Evolutionary conservation across 2,113 vertebrate species (phyloP), one percentile per base, ranked within the genome.

Genomic region (Scopus umbretta): DNA sequence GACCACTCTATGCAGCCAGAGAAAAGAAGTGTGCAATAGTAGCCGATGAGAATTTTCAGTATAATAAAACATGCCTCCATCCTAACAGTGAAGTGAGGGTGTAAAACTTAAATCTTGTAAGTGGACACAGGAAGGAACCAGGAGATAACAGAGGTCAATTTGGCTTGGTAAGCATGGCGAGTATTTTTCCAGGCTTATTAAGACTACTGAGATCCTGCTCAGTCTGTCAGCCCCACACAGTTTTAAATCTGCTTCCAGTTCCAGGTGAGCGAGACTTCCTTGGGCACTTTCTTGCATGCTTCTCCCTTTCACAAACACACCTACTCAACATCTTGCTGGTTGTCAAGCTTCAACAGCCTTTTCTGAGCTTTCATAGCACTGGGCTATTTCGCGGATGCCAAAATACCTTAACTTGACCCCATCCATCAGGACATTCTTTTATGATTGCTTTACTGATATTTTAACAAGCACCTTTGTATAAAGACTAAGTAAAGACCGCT

Each of bases 321-420:
- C 96, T 93, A 96, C 96, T 76, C 88, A 93, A 80, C 83, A 94
- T 92, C 96, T 96, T 96, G 82, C 59, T 87, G 38, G 42, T 84
- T 91, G 86, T 84, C 71, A 96, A 81, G 47, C 26, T 88, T 90
- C 79, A 90, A 32, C 80, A 47, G 63, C 75, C 80, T 96, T 95
- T 96, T 95, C 45, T 75, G 70, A 93, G 84, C 66, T 84, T 87
- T 90, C 40, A 40, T 80, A 85, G 34, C 71, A n/a, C 70, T 94
- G 95, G 52, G 86, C 63, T 80, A n/a, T 43, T 93, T 94, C 10
- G 3, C 11, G 13, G 80, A 36, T 70, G 82, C 88, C 94, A 92
- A 93, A 95, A 93, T 84, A 78, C 86, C 82, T 93, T 86, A 94
- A 83, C 53, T 78, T 96, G 94, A 96, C 95, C 90, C 52, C 59